phyloP scores from a whole-genome alignment of 2,797 vertebrate genomes.

The Pseudochaenichthys georgianus region DNA sequence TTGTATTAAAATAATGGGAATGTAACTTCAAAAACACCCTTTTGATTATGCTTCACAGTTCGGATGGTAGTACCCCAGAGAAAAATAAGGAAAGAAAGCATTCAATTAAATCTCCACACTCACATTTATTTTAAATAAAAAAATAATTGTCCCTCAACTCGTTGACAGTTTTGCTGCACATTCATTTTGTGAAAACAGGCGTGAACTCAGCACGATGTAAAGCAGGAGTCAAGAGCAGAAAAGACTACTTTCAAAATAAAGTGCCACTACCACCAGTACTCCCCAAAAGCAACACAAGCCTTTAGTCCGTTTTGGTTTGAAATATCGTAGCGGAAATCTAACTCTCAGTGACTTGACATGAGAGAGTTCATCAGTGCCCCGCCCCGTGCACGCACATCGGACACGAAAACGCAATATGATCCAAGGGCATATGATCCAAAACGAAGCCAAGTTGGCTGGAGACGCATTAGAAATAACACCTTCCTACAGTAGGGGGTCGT shows the following conservation, averaged over 20 bases:
- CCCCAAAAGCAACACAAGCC: fast-evolving
- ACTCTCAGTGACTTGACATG: not conserved
- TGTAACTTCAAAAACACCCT: not conserved
- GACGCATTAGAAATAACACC: not conserved
- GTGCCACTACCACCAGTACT: no score
- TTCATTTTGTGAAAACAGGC: conserved; percentile 20
- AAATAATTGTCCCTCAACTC: not conserved
- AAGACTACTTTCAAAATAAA: conserved; percentile 10
- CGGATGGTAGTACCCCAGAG: not conserved
- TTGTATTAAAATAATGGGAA: not conserved
- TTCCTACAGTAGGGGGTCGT: not conserved
- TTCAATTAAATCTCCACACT: not conserved
- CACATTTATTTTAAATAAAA: not conserved
- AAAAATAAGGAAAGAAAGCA: not conserved
- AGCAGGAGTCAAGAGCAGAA: not conserved
- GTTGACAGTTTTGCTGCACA: conserved; percentile 25
- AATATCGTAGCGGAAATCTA: not conserved
- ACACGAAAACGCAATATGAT: conserved; percentile 13
- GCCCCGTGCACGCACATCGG: not conserved
- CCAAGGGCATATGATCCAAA: conserved; percentile 18
- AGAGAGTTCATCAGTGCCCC: not conserved
- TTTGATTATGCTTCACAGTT: conserved; percentile 1
- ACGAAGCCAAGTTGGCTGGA: conserved; percentile 14
- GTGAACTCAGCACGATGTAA: not conserved
- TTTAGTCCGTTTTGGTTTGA: not conserved